Percentiles rank a stretch among this genome's conserved stretches.
Evolutionary conservation across 2,888 invertebrate genomes (phyloP).

Genomic region (Petrolisthes cinctipes): DNA sequence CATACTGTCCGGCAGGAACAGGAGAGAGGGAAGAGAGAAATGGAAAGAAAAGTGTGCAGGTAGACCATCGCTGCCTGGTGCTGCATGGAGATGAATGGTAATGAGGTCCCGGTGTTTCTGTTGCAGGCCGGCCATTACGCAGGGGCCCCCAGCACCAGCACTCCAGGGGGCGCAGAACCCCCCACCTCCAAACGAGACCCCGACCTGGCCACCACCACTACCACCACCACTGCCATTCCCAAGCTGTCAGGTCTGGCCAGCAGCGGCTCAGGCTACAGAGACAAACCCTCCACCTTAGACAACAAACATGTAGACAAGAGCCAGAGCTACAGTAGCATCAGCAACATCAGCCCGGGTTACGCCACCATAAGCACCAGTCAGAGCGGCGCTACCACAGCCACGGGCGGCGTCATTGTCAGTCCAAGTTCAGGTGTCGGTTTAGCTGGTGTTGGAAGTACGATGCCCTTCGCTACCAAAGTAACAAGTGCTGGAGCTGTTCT

Average conservation of each 20-base stretch:
- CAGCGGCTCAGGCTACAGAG: not conserved
- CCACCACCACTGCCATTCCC: not conserved
- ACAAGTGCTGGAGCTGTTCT: not conserved
- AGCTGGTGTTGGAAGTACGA: not conserved
- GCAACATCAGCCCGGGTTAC: not conserved
- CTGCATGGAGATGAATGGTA: slow-evolving; percentile 1
- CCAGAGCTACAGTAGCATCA: not conserved
- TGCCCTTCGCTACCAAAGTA: not conserved
- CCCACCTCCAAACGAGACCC: not conserved
- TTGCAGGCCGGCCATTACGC: not conserved
- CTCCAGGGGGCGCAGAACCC: not conserved
- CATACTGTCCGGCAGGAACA: too few relatives aligned
- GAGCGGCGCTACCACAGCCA: not conserved
- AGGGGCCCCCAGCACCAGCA: not conserved
- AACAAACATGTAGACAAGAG: not conserved
- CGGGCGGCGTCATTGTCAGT: not conserved
- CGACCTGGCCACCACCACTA: not conserved
- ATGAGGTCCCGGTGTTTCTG: not conserved
- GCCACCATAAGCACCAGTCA: slow-evolving; percentile 14
- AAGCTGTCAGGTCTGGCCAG: not conserved
- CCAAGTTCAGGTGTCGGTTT: not conserved
- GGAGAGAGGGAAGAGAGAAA: not conserved
- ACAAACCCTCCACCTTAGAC: not conserved
- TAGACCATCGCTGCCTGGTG: not conserved
- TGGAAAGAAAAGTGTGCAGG: not conserved